Evolutionary conservation across 2,888 invertebrate genomes (phyloP).

Genomic region (Drosophila pseudotakahashii): DNA sequence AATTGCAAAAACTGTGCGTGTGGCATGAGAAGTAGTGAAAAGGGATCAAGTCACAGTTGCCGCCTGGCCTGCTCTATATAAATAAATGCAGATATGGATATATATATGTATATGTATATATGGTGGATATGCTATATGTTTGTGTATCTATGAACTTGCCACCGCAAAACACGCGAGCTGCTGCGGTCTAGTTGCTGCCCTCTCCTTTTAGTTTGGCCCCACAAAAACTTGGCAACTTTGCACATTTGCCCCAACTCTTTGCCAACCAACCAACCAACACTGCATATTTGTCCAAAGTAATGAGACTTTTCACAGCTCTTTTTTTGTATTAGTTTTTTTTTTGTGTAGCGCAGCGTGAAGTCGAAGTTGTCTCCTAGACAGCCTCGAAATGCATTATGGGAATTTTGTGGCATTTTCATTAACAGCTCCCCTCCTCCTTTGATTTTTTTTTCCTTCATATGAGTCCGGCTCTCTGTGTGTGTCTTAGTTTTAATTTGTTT

Average conservation of each 20-base stretch:
- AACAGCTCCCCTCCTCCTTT: slow-evolving; percentile 52
- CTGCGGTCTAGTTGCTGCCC: slow-evolving; percentile 43
- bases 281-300: slow-evolving; percentile 81
- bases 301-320: slow-evolving; percentile 80
- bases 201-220: slow-evolving; percentile 39
- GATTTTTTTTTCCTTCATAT: slow-evolving; percentile 1
- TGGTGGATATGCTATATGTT: slow-evolving; percentile 12
- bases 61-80: slow-evolving; percentile 55
- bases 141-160: slow-evolving; percentile 65
- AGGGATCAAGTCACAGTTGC: slow-evolving; percentile 69
- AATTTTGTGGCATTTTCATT: slow-evolving; percentile 82
- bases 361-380: slow-evolving; percentile 52
- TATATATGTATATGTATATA: slow-evolving; percentile 34
- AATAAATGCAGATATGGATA: slow-evolving; percentile 33
- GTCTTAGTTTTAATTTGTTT: slow-evolving; percentile 72
- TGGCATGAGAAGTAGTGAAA: slow-evolving; percentile 72
- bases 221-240: slow-evolving; percentile 67
- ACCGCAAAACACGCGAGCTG: slow-evolving; percentile 71
- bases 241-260: slow-evolving; percentile 56
- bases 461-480: slow-evolving; percentile 30
- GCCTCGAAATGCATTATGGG: slow-evolving; percentile 76
- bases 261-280: slow-evolving; percentile 19
- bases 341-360: slow-evolving; percentile 67
- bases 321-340: slow-evolving; percentile 45
- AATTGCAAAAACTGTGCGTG: slow-evolving; percentile 67